Conservation (phyloP, 2,113 vertebrate species). For the Pseudorasbora parva region DNA sequence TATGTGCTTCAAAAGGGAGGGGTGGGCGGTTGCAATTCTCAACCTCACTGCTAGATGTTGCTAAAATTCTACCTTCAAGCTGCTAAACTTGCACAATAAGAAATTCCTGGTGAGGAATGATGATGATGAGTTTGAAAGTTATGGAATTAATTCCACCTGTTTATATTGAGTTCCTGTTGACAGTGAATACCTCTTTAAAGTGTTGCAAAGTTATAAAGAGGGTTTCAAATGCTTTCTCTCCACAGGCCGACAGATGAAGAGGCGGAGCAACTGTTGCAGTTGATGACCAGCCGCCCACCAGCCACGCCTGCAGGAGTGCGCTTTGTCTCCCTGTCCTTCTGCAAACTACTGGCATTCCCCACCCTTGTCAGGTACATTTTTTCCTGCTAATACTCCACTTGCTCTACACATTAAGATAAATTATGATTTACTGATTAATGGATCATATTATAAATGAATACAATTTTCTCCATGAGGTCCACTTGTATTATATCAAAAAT, state of each 20-base stretch:
- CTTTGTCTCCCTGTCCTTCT: conserved; percentile 96
- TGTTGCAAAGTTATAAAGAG: not conserved
- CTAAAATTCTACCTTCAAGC: not conserved
- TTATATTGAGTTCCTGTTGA: not conserved
- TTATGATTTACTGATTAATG: not conserved
- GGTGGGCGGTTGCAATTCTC: too few relatives aligned
- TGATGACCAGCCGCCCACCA: conserved; percentile 97
- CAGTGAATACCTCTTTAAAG: not conserved
- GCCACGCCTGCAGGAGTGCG: conserved; percentile 95
- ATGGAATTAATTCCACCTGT: not conserved
- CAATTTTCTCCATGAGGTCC: not conserved
- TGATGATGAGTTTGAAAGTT: not conserved
- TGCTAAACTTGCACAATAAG: not conserved
- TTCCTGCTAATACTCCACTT: not conserved
- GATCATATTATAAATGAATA: not conserved
- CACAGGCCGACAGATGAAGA: conserved; percentile 95
- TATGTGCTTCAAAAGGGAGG: too few relatives aligned
- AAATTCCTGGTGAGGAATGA: too few relatives aligned
- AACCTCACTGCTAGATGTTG: too few relatives aligned
- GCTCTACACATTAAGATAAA: not conserved
- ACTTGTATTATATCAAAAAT: not conserved
- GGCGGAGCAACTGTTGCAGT: conserved; percentile 91
- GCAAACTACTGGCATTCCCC: conserved; percentile 95
- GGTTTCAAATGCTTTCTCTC: not conserved
- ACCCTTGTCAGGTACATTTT: conserved; percentile 89